Evolutionary conservation across 2,888 invertebrate genomes (phyloP), one percentile per base, ranked within the genome.

Genomic region (Yponomeuta cagnagella): DNA sequence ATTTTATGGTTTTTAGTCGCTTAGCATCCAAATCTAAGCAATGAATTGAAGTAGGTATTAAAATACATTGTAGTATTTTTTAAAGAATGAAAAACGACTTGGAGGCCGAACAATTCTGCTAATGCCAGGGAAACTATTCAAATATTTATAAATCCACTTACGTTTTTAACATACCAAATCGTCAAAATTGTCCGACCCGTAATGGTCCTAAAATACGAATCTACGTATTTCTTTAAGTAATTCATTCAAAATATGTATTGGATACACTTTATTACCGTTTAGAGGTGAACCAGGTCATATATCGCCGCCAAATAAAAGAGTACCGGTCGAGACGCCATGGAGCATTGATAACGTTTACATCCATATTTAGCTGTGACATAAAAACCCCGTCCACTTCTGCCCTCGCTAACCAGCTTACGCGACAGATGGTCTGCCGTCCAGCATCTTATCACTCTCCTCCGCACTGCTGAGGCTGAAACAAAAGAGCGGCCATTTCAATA

Each of bases 401-500:
- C n/a, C 68, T 48, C 43, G 68, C 37, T 43, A 63, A 37, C 2
- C 33, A 6, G 65, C 75, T 88, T 91, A 92, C 84, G 95, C 95
- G 74, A 95, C 90, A 33, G 95, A 95, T 70, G 95, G 95, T 81
- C 95, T 94, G 48, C 94, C 94, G 81, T 95, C 95, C 76, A 95
- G 89, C 95, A 96, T 95, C 76, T 95, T 94, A 83, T 96, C 95
- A 76, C 95, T 95, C 82, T 96, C 96, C 83, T 96, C 96, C 71
- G 94, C 94, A 80, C 94, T 94, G 89, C 94, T 94, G 78, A 93
- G 83, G 80, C 94, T 94, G 87, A 71, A 91, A 92, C 76, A 79
- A 79, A 78, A 75, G 74, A 58, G 9, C 52, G 52, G 5, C 3
- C 52, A 58, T 58, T 58, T 58, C 15, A 58, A 48, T 58, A 58